Evolutionary conservation across 2,797 vertebrate species (phyloP).

Genomic region (Pangasius macronema): DNA sequence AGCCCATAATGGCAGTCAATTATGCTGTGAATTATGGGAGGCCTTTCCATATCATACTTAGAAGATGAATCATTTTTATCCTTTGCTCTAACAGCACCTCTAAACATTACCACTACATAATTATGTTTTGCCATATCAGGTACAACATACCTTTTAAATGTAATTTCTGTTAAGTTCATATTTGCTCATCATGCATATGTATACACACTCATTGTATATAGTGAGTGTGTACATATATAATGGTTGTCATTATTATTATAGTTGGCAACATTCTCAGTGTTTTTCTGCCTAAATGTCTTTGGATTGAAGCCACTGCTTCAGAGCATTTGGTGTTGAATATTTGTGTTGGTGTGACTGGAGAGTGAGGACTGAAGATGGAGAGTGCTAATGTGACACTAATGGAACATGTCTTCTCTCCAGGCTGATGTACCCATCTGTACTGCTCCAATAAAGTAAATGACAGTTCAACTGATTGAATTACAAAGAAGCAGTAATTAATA

Average conservation of each 20-base stretch:
- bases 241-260: conserved; percentile 13
- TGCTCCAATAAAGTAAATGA: conserved; percentile 44
- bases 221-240: background rate
- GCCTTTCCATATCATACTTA: conserved; percentile 37
- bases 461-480: conserved; percentile 49
- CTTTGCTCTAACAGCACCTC: conserved; percentile 15
- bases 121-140: conserved; percentile 3
- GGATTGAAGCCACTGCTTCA: conserved; percentile 19
- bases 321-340: conserved; percentile 48
- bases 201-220: background rate
- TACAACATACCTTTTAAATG: background rate
- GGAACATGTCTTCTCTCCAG: conserved; percentile 41
- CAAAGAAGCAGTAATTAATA: conserved; percentile 41
- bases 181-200: background rate
- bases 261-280: conserved; percentile 20
- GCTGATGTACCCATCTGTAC: conserved; percentile 45
- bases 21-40: conserved; percentile 21
- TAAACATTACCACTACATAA: conserved; percentile 9
- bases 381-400: conserved; percentile 50
- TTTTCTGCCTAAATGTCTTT: conserved; percentile 33
- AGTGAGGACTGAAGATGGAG: conserved; percentile 40
- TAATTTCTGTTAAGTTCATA: background rate
- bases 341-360: conserved; percentile 44
- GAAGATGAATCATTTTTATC: conserved; percentile 4
- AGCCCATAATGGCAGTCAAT: conserved; percentile 68